A percentile compares a stretch with the other conserved stretches of the same genome.
phyloP scores from a whole-genome alignment of 2,113 vertebrate species.

The Saguinus midas region DNA sequence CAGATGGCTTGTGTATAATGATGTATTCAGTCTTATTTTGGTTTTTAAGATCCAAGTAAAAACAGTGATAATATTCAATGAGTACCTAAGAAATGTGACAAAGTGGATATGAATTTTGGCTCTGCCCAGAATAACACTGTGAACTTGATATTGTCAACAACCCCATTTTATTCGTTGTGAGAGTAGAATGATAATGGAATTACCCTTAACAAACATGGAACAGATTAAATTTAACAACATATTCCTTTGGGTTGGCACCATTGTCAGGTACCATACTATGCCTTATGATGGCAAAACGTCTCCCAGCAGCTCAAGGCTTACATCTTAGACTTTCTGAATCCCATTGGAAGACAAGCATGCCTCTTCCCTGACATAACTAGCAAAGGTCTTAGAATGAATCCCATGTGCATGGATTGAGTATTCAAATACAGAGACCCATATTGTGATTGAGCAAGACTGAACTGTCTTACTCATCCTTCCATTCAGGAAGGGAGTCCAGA shows the following conservation, averaged over 20 bases:
- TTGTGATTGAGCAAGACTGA: neutral
- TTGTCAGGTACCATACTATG: neutral
- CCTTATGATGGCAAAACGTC: neutral
- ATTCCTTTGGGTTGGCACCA: neutral
- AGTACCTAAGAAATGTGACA: neutral
- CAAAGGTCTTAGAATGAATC: neutral
- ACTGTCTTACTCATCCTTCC: neutral
- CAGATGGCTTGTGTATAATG: neutral
- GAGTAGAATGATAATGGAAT: neutral
- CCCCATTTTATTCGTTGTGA: neutral
- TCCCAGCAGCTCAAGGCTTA: neutral
- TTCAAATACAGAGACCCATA: neutral
- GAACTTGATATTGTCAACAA: neutral
- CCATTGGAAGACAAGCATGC: neutral
- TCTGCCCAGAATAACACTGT: neutral
- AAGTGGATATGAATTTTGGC: neutral
- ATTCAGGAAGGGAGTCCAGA: neutral
- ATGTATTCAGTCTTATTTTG: neutral
- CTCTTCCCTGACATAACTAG: neutral
- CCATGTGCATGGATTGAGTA: neutral
- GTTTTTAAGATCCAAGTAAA: neutral
- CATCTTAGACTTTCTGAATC: neutral
- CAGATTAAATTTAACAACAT: neutral
- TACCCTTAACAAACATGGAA: neutral
- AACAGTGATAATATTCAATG: neutral